A percentile compares a stretch with the other conserved stretches of the same genome.
Conservation (phyloP, 2,797 vertebrate species). For the Pseudochaenichthys georgianus region DNA sequence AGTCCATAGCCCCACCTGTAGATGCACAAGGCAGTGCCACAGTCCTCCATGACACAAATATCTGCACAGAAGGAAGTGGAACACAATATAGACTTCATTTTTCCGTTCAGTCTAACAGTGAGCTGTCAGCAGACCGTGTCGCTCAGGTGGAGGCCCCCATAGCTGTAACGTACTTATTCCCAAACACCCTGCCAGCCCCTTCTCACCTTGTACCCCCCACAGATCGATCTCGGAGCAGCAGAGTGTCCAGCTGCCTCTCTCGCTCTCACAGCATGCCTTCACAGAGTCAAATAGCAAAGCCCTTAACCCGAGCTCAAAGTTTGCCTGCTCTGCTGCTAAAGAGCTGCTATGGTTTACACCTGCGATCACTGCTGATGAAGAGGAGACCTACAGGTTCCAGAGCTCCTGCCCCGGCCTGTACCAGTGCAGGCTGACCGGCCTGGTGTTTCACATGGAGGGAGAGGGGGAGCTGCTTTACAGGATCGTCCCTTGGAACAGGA, state of each 20-base stretch:
- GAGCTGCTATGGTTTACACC: conserved; percentile 38
- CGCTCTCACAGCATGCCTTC: conserved; percentile 2
- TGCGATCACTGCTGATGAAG: conserved; percentile 2
- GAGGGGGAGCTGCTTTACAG: conserved; percentile 51
- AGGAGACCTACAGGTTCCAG: not conserved
- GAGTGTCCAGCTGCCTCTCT: not conserved
- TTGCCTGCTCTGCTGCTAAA: not conserved
- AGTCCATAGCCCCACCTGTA: too few species aligned
- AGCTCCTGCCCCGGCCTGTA: conserved; percentile 34
- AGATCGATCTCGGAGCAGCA: not conserved
- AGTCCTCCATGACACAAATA: too few species aligned
- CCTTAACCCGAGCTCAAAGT: not conserved
- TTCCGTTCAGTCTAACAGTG: too few species aligned
- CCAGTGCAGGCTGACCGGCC: conserved; percentile 52
- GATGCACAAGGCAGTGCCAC: too few species aligned
- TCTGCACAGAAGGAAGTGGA: too few species aligned
- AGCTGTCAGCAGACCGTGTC: not conserved
- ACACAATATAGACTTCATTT: too few species aligned
- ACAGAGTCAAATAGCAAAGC: not conserved
- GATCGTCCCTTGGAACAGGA: conserved; percentile 41
- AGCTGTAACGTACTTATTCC: not conserved
- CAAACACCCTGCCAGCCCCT: not conserved
- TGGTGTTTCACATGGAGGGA: conserved; percentile 57
- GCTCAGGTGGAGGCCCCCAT: not conserved
- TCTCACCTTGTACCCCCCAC: not conserved